Evolutionary conservation across 2,797 vertebrate species (phyloP).

Genomic region (Aselliscus stoliczkanus): DNA sequence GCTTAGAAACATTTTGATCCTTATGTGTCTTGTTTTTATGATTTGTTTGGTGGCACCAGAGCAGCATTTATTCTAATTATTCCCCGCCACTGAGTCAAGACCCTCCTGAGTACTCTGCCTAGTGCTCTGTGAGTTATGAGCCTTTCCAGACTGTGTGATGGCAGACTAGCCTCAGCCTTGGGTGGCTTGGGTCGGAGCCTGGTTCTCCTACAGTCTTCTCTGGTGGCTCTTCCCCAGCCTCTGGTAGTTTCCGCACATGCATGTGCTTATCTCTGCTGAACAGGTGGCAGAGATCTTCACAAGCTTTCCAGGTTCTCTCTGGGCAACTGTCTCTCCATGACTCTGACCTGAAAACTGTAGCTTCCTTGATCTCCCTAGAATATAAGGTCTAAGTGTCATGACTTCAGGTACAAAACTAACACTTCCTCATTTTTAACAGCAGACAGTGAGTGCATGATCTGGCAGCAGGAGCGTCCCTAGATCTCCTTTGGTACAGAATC

Average conservation of each 20-base stretch:
- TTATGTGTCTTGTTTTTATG: background rate
- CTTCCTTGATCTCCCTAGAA: background rate
- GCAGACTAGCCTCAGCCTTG: background rate
- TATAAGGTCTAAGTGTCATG: background rate
- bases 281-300: background rate
- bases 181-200: background rate
- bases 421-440: background rate
- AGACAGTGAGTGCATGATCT: background rate
- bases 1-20: background rate
- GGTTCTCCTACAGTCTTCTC: background rate
- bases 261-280: background rate
- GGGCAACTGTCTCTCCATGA: background rate
- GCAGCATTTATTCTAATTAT: background rate
- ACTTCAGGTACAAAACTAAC: background rate
- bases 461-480: background rate
- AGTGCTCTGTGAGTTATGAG: background rate
- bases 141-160: background rate
- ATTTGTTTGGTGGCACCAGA: background rate
- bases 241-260: background rate
- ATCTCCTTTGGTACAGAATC: background rate
- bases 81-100: fast-evolving
- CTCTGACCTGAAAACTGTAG: background rate
- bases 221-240: background rate
- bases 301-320: background rate
- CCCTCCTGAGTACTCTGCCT: background rate